Evolutionary conservation across 2,113 vertebrate species (phyloP), one percentile per base, ranked within the genome.

Genomic region (Anoplopoma fimbria): DNA sequence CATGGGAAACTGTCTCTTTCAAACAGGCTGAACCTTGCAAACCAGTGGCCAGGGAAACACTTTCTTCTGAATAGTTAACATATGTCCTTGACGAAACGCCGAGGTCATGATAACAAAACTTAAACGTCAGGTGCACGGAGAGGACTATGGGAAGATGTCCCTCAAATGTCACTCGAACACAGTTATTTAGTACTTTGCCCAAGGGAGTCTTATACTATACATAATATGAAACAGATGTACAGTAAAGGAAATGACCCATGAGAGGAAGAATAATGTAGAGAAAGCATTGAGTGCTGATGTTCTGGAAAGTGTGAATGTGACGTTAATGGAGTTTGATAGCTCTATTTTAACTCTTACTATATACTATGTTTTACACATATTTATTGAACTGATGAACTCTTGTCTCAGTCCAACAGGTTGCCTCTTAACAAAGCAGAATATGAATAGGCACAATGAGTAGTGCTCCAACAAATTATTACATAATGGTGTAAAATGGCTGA

Each of bases 201-300:
- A 14, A 1, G 12, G 83, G 73, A 75, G 75, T 12, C 31, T 68
- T 58, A 69, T 31, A 36, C 17, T 70, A 25, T 21, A 55, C 6
- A 68, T 80, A 71, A 83, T 57, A 49, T 70, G 9, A 86, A 89
- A 63, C 85, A 91, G 79, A 89, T 87, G 71, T 47, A 85, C 45
- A 61, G 53, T 68, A n/a, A 76, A 79, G 80, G 49, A 86, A 85
- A 81, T 81, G 53, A 72, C 51, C 33, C 69, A 27, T 65, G 23
- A 75, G 21, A 57, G 60, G 63, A 75, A 72, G 55, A 75, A 47
- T 5, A 69, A 81, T 83, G 38, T 23, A 45, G 27, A 69, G 25
- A 65, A 84, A 51, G 4, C 17, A 40, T 4, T 29, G 65, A 33
- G 29, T 82, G 58, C 47, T 55, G 21, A 33, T 62, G 47, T 25